Evolutionary conservation across 2,797 vertebrate species (phyloP).

Genomic region (Helostoma temminkii): DNA sequence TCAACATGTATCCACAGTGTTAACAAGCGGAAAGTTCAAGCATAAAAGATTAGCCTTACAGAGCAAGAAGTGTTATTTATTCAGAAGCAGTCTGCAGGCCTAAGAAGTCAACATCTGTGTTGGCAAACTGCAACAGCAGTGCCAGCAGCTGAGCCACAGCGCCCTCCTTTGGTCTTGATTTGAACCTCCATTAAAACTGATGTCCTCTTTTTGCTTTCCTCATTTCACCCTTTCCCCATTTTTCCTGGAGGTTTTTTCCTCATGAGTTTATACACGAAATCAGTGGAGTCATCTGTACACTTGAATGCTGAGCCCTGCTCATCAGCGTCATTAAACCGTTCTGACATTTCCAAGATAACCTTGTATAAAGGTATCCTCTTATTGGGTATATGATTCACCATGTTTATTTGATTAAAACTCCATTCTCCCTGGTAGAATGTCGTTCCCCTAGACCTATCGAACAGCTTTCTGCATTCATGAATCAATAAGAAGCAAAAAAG

Average conservation of each 20-base stretch:
- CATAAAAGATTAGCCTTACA: conserved; percentile 28
- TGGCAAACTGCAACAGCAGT: not conserved
- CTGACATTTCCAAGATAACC: conserved; percentile 14
- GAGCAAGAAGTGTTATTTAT: conserved; percentile 25
- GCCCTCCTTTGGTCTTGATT: conserved; percentile 58
- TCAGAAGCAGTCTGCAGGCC: conserved; percentile 8
- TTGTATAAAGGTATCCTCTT: conserved; percentile 5
- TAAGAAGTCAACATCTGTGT: conserved; percentile 22
- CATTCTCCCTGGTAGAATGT: not conserved
- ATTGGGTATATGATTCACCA: conserved; percentile 11
- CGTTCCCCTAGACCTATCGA: not conserved
- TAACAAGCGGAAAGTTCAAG: not conserved
- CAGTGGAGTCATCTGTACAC: not conserved
- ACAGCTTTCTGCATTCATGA: conserved; percentile 1
- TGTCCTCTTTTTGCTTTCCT: not conserved
- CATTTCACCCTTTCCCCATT: not conserved
- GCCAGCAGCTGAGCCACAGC: conserved; percentile 40
- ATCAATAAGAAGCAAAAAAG: not conserved
- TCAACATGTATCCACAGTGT: not conserved
- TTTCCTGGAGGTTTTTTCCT: not conserved
- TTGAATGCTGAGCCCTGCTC: not conserved
- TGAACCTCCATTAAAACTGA: not conserved
- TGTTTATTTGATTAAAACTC: conserved; percentile 4
- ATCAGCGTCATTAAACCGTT: conserved; percentile 7
- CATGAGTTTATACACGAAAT: not conserved